These are phyloP conservation scores for Leptodirus hochenwartii DNA, from an alignment of 2,888 invertebrate genomes.

Conservation along the genomic window DNA sequence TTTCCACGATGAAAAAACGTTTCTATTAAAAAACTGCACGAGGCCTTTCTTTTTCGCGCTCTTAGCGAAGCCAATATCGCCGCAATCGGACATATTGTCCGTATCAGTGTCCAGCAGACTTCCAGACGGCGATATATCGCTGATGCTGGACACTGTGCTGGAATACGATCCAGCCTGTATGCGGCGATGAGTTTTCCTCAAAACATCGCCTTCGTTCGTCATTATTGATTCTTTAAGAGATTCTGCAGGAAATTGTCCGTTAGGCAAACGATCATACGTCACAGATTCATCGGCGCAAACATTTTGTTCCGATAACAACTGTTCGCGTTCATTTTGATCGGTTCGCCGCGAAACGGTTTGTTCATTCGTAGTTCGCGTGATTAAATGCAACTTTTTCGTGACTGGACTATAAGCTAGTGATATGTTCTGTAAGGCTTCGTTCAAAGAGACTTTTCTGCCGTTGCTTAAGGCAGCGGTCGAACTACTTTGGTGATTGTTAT, in stretches of 20 bases:
- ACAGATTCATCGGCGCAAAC: slow-evolving; percentile 4
- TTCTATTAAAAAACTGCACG: slow-evolving; percentile 39
- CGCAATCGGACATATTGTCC: slow-evolving; percentile 10
- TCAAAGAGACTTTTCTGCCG: slow-evolving; percentile 36
- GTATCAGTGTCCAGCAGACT: slow-evolving; percentile 29
- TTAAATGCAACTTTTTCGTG: slow-evolving; percentile 51
- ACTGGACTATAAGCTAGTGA: slow-evolving; percentile 57
- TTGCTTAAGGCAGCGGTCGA: too few species aligned
- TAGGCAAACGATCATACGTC: too few species aligned
- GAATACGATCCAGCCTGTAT: slow-evolving; percentile 45
- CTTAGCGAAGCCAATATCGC: slow-evolving; percentile 23
- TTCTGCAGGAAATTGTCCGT: not conserved
- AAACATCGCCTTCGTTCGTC: slow-evolving; percentile 9
- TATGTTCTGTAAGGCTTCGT: slow-evolving; percentile 53
- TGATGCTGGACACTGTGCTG: slow-evolving; percentile 50
- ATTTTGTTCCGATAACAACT: slow-evolving; percentile 4
- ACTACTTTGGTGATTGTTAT: slow-evolving; percentile 14
- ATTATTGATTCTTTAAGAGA: slow-evolving; percentile 9
- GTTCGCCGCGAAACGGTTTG: not conserved
- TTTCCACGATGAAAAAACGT: slow-evolving; percentile 32
- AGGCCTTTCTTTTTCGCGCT: slow-evolving; percentile 41
- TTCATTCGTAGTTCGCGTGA: slow-evolving; percentile 16
- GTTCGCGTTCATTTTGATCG: slow-evolving; percentile 4
- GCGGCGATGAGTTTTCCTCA: slow-evolving; percentile 28
- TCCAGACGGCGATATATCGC: slow-evolving; percentile 47